Evolutionary conservation across 2,113 vertebrate species (phyloP).

Genomic region (Aramus guarauna): DNA sequence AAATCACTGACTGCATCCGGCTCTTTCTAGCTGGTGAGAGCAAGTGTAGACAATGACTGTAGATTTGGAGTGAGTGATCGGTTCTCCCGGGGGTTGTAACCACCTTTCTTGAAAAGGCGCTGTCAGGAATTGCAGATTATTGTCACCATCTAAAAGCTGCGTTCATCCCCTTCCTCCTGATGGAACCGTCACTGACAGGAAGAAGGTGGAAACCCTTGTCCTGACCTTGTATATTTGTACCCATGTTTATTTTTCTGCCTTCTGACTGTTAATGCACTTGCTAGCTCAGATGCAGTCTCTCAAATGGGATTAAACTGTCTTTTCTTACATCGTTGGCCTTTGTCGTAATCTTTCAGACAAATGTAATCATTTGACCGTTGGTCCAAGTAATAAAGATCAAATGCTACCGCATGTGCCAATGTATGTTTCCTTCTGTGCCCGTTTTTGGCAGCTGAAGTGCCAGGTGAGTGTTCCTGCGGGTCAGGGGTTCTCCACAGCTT

Average conservation of each 20-base stretch:
- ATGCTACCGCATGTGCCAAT: background rate
- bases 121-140: background rate
- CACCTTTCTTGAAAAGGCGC: background rate
- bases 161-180: fast-evolving
- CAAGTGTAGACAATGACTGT: background rate
- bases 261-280: background rate
- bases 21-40: background rate
- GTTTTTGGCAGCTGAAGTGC: background rate
- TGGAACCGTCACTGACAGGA: background rate
- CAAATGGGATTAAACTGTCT: background rate
- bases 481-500: background rate
- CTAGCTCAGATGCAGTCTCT: conserved; percentile 7
- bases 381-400: conserved; percentile 51
- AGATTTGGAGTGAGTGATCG: background rate
- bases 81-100: fast-evolving
- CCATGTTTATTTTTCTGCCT: background rate
- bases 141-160: background rate
- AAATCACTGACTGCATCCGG: background rate
- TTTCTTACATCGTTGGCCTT: background rate
- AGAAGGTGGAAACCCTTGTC: background rate
- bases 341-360: background rate
- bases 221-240: background rate
- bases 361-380: conserved; percentile 25
- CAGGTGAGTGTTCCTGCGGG: background rate
- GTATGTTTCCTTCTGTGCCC: background rate